Conservation (phyloP, 2,888 invertebrate species). For the Drosophila meridiana region DNA sequence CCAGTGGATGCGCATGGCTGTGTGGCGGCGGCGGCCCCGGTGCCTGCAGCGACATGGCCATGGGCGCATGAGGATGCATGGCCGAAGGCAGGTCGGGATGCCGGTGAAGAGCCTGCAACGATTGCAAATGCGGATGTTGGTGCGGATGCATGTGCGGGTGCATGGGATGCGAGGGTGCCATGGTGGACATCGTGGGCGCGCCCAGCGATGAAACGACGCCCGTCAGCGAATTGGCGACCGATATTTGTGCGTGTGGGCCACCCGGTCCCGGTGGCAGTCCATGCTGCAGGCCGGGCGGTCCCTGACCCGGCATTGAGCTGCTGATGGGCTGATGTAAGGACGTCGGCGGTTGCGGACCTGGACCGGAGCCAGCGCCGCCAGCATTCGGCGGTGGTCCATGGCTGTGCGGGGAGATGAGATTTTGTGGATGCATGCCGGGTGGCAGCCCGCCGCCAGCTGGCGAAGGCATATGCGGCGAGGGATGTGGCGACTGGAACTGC, state of each 20-base stretch:
- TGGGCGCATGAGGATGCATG: constrained; percentile 84
- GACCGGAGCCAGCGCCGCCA: constrained; percentile 60
- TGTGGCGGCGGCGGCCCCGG: constrained; percentile 78
- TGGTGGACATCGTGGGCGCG: constrained; percentile 80
- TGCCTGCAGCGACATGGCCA: constrained; percentile 83
- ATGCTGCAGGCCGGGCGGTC: constrained; percentile 64
- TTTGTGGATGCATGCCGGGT: constrained; percentile 85
- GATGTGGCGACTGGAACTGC: constrained; percentile 84
- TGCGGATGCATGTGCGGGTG: constrained; percentile 75
- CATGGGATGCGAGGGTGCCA: constrained; percentile 79
- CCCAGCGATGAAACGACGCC: constrained; percentile 66
- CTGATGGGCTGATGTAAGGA: constrained; percentile 66
- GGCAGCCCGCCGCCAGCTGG: constrained; percentile 81
- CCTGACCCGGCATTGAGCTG: constrained; percentile 43
- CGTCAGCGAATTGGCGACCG: constrained; percentile 86
- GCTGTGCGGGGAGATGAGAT: constrained; percentile 83
- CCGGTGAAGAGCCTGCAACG: constrained; percentile 82
- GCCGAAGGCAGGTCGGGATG: constrained; percentile 83
- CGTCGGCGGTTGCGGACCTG: constrained; percentile 71
- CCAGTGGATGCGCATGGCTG: constrained; percentile 76
- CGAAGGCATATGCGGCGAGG: constrained; percentile 84
- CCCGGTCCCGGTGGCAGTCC: constrained; percentile 71
- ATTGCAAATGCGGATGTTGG: constrained; percentile 70
- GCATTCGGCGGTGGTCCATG: constrained; percentile 61
- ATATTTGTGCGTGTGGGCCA: constrained; percentile 73